Base-by-base conservation (phyloP, 2,888 invertebrate species). In the Acanthopleura granulata region DNA sequence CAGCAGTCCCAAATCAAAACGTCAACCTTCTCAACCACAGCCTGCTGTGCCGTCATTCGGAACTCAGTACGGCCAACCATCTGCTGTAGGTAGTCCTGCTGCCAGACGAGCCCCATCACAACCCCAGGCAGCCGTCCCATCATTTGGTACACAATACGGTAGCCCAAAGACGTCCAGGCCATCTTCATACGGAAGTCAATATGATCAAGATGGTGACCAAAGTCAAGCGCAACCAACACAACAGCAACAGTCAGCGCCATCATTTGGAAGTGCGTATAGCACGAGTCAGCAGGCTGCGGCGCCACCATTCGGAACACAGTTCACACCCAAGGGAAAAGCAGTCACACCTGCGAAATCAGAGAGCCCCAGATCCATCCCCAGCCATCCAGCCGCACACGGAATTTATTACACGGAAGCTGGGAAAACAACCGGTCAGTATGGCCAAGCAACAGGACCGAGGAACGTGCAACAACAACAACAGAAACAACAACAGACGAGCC, bases 141-240 rank as follows among this genome's bases (percentile, higher is more conserved):
- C 66, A 66, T 66, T 66, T 66, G 66, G 66, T 22, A 66, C 66
- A 16, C 66, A 66, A 27, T 66, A 66, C 29, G 29, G 66, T 15
- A 27, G 29, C 25, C 66, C 66, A 18, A 57, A 57, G 22, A 18
- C 18, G 22, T 22, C 57, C n/a, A 3, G 22, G 22, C 57, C 57
- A 4, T 9, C 57, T n/a, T 57, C 57, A 22, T 18, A n/a, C 22
- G 57, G 57, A 57, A 57, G 57, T 57, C 57, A 57, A 12, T 57
- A 57, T 22, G 22, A 18, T 18, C 57, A 57, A 57, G 40, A 40
- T 6, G 40, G 40, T 9, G 40, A 40, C 40, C 40, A 40, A 40
- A 40, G 40, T 9, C 57, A 57, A 57, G n/a, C 12, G 3, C 57
- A 57, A 57, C 57, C 57, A n/a, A 6, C 66, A 22, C 16, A 22